Conservation (phyloP, 1,140 invertebrate genomes). For the Drosophila subpulchrella region DNA sequence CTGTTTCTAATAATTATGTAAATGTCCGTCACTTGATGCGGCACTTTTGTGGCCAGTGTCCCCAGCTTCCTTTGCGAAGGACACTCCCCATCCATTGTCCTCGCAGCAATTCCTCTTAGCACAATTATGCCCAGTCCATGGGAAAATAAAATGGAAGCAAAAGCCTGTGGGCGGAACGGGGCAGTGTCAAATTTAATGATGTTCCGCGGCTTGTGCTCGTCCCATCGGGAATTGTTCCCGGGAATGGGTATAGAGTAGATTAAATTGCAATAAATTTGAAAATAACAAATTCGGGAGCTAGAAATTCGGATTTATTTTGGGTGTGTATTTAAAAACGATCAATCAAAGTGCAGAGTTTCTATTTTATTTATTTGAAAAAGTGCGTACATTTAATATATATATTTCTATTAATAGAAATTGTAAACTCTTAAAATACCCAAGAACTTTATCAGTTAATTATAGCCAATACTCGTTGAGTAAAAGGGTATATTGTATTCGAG, state of each 20-base stretch:
- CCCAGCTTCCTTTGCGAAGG: constrained; percentile 12
- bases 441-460: too few relatives aligned
- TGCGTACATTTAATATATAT: too few relatives aligned
- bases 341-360: neutral
- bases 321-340: neutral
- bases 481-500: too few relatives aligned
- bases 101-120: constrained; percentile 50
- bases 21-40: constrained; percentile 73
- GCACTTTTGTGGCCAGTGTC: constrained; percentile 46
- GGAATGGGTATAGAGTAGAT: constrained; percentile 8
- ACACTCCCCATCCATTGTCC: constrained; percentile 31
- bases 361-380: neutral
- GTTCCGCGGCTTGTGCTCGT: constrained; percentile 11
- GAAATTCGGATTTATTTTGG: too few relatives aligned
- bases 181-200: constrained; percentile 76
- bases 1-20: constrained; percentile 83
- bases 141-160: constrained; percentile 27
- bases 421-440: too few relatives aligned
- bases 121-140: constrained; percentile 61
- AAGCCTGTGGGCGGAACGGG: constrained; percentile 3
- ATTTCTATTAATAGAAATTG: too few relatives aligned
- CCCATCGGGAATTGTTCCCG: constrained; percentile 40
- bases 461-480: too few relatives aligned
- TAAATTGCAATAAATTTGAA: constrained; percentile 38
- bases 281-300: constrained; percentile 1